These are phyloP conservation scores for Melikaiella ostensackeni DNA, from an alignment of 2,888 invertebrate species.

Conservation along the genomic window DNA sequence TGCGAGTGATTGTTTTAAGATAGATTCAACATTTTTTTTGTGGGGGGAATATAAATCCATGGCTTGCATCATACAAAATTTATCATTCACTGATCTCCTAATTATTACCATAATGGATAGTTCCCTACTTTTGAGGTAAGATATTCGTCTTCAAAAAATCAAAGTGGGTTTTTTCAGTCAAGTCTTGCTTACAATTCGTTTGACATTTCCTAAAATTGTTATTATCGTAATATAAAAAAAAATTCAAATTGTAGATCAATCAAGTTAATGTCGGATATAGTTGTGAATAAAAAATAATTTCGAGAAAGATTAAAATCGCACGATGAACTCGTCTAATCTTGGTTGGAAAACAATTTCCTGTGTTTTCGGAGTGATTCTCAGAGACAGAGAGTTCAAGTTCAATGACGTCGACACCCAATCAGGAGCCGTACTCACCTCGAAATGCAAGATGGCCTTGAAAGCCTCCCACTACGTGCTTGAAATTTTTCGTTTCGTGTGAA, in stretches of 20 bases:
- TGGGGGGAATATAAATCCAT: too few species aligned
- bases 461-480: background rate
- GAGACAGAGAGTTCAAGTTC: constrained; percentile 36
- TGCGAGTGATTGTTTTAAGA: too few species aligned
- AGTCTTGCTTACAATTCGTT: too few species aligned
- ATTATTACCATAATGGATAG: too few species aligned
- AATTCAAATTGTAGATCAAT: background rate
- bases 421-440: constrained; percentile 1
- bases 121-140: too few species aligned
- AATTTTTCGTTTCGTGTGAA: background rate
- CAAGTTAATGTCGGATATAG: background rate
- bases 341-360: constrained; percentile 5
- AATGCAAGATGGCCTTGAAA: constrained; percentile 32
- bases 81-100: background rate
- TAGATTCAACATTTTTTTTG: too few species aligned
- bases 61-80: too few species aligned
- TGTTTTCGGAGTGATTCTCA: constrained; percentile 24
- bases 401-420: constrained; percentile 38
- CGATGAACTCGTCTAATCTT: constrained; percentile 18
- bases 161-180: too few species aligned
- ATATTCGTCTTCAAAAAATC: too few species aligned
- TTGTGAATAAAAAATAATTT: background rate
- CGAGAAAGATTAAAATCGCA: background rate
- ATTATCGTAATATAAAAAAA: background rate
- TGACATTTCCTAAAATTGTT: background rate